Percentiles rank a stretch among this genome's conserved stretches.
Evolutionary conservation across 2,797 vertebrate species (phyloP).

Genomic region (Sternotherus odoratus): DNA sequence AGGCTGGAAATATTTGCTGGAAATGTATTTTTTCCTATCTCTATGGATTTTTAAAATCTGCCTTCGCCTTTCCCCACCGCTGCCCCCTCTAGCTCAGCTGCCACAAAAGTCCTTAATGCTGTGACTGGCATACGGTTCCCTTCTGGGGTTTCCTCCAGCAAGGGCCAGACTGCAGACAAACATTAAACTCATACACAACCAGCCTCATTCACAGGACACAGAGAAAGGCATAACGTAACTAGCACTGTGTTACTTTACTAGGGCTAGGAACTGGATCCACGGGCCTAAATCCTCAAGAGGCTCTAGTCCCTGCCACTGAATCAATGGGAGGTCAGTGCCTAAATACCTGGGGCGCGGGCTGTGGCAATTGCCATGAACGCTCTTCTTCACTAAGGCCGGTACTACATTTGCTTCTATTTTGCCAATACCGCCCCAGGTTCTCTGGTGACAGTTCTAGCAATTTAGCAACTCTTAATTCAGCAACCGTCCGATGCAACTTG

Average conservation of each 20-base stretch:
- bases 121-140: accelerated
- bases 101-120: conserved; percentile 6
- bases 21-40: conserved; percentile 66
- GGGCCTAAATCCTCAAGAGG: not conserved
- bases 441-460: not conserved
- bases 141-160: not conserved
- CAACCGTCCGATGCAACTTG: not conserved
- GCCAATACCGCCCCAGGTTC: not conserved
- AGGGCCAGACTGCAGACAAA: not conserved
- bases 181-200: not conserved
- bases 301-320: not conserved
- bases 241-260: not conserved
- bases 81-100: conserved; percentile 50
- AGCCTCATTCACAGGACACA: not conserved
- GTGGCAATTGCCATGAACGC: not conserved
- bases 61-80: conserved; percentile 48
- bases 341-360: not conserved
- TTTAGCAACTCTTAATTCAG: not conserved
- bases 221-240: not conserved
- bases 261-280: not conserved
- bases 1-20: conserved; percentile 67
- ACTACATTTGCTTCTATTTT: not conserved
- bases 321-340: not conserved
- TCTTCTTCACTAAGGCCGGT: not conserved
- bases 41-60: conserved; percentile 61